Evolutionary conservation across 1,140 invertebrate genomes (phyloP).

Genomic region (Delia radicum): DNA sequence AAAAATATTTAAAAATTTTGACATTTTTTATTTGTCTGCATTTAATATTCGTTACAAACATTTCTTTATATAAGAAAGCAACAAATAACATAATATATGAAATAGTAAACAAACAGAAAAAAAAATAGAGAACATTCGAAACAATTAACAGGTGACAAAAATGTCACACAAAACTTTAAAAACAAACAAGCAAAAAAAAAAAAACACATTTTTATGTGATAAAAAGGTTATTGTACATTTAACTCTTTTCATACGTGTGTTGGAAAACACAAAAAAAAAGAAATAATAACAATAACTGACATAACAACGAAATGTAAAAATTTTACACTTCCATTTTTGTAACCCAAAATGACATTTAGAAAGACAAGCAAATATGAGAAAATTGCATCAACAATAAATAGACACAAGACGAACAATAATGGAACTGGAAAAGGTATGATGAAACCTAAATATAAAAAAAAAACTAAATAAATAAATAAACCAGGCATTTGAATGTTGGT

Average conservation of each 20-base stretch:
- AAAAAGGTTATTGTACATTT: neutral
- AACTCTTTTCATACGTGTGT: neutral
- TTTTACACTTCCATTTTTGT: neutral
- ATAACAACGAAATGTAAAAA: neutral
- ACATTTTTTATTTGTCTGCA: too few relatives aligned
- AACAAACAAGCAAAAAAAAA: neutral
- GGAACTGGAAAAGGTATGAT: too few relatives aligned
- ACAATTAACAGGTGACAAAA: neutral
- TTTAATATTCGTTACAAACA: too few relatives aligned
- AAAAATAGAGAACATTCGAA: neutral
- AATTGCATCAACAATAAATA: neutral
- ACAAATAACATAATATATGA: neutral
- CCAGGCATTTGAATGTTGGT: too few relatives aligned
- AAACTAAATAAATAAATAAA: too few relatives aligned
- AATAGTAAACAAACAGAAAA: neutral
- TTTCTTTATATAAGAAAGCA: neutral
- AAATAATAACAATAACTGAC: neutral
- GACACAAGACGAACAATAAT: neutral
- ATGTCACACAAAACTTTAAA: neutral
- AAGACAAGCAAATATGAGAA: neutral
- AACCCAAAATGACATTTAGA: constrained; percentile 2
- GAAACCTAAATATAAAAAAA: too few relatives aligned
- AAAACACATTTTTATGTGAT: neutral
- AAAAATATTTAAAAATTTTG: too few relatives aligned
- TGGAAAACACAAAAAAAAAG: neutral